Evolutionary conservation across 1,140 invertebrate genomes (phyloP), one percentile per base, ranked within the genome.

Genomic region (Stenopsyche tienmushanensis): DNA sequence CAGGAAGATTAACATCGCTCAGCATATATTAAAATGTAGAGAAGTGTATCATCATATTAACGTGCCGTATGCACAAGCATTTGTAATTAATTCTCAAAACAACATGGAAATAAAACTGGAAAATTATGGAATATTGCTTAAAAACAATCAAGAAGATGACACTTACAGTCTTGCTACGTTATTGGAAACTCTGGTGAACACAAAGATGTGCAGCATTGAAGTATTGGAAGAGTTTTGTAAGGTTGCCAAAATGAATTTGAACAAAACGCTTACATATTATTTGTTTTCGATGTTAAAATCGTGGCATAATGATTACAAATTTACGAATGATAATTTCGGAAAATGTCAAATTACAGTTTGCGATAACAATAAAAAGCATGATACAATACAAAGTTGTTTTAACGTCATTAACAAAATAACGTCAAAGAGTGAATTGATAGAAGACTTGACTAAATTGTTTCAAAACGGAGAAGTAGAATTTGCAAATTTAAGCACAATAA

Each of bases 401-500:
- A 66, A 71, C 17, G 69, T 81, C 65, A 77, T 77, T 74, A 73
- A 78, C 60, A 79, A 73, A 68, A 78, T 81, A 62, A 71, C 73
- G 55, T 73, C 71, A 45, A 80, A 77, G 71, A 73, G 76, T 41
- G 76, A 77, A 64, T 57, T 80, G 60, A 74, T 67, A 45, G 76
- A 79, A 55, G 73, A 80, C 62, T 72, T 80, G 17, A 76, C 70
- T 39, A 76, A 79, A 71, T 75, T 81, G 64, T 80, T 79, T 75
- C 77, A 75, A 72, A 79, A 77, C 67, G 80, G 80, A 23, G 80
- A 81, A 73, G 73, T 79, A 3, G 72, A 77, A n/a, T 71, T 81
- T 52, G 75, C 45, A 24, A 68, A 79, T 71, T 75, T 78, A 44
- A 60, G 73, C 20, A 63, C 73, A 3, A 69, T 81, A 29, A 76